Evolutionary conservation across 2,797 vertebrate genomes (phyloP).

Genomic region (Rhinoraja longicauda): DNA sequence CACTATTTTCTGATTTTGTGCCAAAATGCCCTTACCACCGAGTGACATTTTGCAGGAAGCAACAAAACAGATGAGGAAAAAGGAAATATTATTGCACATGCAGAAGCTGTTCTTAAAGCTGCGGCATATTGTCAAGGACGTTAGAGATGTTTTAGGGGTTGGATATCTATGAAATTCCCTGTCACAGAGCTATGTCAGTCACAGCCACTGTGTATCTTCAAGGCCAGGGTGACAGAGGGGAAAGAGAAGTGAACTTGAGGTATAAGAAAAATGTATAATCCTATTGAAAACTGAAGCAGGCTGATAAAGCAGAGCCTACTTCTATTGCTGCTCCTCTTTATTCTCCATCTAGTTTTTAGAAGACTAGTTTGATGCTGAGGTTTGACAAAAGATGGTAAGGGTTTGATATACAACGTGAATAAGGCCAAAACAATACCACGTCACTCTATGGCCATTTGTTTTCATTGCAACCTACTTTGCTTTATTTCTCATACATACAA

Average conservation of each 20-base stretch:
- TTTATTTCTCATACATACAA: neutral
- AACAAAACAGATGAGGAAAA: neutral
- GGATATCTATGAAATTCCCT: no score
- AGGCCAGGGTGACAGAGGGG: no score
- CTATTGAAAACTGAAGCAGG: no score
- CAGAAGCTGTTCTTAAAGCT: neutral
- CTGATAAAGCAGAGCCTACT: no score
- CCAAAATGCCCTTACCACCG: neutral
- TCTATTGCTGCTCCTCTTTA: no score
- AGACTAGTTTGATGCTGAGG: neutral
- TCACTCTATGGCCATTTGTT: neutral
- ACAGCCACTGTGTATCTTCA: no score
- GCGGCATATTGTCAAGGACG: neutral
- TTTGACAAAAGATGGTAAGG: neutral
- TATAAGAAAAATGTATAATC: no score
- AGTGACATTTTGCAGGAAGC: neutral
- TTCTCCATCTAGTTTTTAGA: neutral
- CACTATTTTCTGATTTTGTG: neutral
- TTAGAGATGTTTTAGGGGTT: no score
- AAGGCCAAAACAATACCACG: neutral
- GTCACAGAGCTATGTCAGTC: no score
- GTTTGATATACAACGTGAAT: neutral
- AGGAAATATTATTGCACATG: neutral
- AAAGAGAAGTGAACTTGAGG: no score
- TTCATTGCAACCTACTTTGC: neutral